phyloP scores from a whole-genome alignment of 2,113 vertebrate genomes.

The Calyptommatus sinebrachiatus region DNA sequence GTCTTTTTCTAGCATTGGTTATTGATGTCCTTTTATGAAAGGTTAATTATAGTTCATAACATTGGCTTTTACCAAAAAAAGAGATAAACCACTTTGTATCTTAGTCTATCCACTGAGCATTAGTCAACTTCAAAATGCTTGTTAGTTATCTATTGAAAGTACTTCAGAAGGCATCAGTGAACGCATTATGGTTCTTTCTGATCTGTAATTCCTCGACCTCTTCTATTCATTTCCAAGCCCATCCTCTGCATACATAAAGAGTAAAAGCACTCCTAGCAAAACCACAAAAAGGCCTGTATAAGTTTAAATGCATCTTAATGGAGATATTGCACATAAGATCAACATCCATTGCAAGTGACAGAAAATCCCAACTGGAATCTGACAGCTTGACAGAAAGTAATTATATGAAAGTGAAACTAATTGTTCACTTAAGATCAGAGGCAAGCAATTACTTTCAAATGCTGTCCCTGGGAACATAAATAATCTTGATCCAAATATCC shows the following conservation, averaged over 20 bases:
- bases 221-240: rapidly evolving
- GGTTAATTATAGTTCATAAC: background rate
- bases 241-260: background rate
- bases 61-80: conserved; percentile 33
- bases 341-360: background rate
- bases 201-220: background rate
- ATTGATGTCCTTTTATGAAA: conserved; percentile 17
- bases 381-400: conserved; percentile 13
- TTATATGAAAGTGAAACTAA: conserved; percentile 16
- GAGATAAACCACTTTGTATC: conserved; percentile 17
- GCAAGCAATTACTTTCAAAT: background rate
- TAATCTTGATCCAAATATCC: background rate
- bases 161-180: background rate
- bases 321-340: conserved; percentile 1
- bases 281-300: background rate
- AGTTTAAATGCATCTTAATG: background rate
- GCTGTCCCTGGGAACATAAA: background rate
- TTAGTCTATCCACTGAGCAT: conserved; percentile 22
- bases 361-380: background rate
- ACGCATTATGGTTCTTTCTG: conserved; percentile 2
- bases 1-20: conserved; percentile 13
- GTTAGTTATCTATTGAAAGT: conserved; percentile 25
- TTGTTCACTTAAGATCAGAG: conserved; percentile 27
- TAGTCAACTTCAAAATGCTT: conserved; percentile 4
- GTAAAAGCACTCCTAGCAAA: background rate